phyloP scores from a whole-genome alignment of 2,797 vertebrate genomes.

The Argya squamiceps region DNA sequence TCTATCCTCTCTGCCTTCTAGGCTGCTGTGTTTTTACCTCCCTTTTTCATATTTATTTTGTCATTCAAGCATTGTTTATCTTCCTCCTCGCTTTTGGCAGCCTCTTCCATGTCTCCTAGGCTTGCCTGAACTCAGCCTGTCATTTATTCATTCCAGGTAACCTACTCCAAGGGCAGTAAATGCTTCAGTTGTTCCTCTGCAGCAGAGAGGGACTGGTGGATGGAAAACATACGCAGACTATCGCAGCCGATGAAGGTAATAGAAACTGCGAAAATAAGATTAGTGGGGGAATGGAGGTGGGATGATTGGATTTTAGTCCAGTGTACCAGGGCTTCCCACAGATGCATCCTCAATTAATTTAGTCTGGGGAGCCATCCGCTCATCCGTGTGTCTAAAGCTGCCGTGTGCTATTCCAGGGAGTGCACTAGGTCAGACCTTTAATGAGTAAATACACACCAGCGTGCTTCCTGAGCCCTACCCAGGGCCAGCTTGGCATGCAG shows the following conservation, averaged over 20 bases:
- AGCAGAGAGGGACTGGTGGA: conserved; percentile 97
- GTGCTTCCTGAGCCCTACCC: not conserved
- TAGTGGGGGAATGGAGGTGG: not conserved
- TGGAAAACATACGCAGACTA: conserved; percentile 93
- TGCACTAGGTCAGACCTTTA: not conserved
- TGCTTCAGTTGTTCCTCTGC: conserved; percentile 94
- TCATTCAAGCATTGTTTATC: not conserved
- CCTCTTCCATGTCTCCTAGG: not conserved
- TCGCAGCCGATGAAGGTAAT: conserved; percentile 95
- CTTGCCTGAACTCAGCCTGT: conserved; percentile 30
- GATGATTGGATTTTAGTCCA: conserved; percentile 22
- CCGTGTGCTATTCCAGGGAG: not conserved
- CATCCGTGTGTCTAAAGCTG: not conserved
- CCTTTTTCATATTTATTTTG: not conserved
- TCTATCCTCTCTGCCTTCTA: not conserved
- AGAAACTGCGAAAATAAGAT: not conserved
- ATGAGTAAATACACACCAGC: not conserved
- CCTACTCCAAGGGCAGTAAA: conserved; percentile 91
- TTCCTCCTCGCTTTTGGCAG: not conserved
- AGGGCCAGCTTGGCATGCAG: not conserved
- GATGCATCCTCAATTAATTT: conserved; percentile 36
- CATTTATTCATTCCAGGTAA: conserved; percentile 82
- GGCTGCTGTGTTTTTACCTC: not conserved
- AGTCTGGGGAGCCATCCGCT: not conserved
- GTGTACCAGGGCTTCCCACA: not conserved